Percentiles rank a stretch among this genome's conserved stretches.
These are phyloP conservation scores for Amphilophus citrinellus DNA, from an alignment of 2,113 vertebrate genomes.

Conservation along the genomic window DNA sequence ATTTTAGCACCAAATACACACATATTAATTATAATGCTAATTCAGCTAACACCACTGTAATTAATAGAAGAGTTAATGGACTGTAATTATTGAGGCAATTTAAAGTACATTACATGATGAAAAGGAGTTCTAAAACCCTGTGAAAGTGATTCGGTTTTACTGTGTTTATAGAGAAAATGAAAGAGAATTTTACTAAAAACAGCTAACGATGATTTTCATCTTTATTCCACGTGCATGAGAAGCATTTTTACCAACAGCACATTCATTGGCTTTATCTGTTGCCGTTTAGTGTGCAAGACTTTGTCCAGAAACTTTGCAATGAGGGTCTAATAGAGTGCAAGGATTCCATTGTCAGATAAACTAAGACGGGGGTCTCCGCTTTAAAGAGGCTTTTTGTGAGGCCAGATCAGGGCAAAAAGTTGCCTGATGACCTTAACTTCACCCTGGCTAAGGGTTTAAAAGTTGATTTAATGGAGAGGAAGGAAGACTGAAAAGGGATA, in stretches of 20 bases:
- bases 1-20: neutral
- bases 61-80: neutral
- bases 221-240: neutral
- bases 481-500: conserved; percentile 2
- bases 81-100: neutral
- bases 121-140: neutral
- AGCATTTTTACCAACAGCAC: neutral
- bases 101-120: conserved; percentile 8
- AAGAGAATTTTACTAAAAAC: neutral
- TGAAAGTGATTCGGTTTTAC: neutral
- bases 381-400: conserved; percentile 2
- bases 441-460: conserved; percentile 24
- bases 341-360: neutral
- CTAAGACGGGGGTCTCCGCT: neutral
- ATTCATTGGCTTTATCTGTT: neutral
- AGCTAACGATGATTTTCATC: neutral
- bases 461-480: conserved; percentile 14
- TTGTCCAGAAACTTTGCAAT: neutral
- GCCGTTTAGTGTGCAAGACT: neutral
- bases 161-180: neutral
- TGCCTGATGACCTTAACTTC: neutral
- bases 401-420: neutral
- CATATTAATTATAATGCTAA: neutral
- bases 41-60: neutral
- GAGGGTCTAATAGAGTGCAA: neutral